phyloP scores from a whole-genome alignment of 2,888 invertebrate genomes.

The Leptura quadrifasciata region DNA sequence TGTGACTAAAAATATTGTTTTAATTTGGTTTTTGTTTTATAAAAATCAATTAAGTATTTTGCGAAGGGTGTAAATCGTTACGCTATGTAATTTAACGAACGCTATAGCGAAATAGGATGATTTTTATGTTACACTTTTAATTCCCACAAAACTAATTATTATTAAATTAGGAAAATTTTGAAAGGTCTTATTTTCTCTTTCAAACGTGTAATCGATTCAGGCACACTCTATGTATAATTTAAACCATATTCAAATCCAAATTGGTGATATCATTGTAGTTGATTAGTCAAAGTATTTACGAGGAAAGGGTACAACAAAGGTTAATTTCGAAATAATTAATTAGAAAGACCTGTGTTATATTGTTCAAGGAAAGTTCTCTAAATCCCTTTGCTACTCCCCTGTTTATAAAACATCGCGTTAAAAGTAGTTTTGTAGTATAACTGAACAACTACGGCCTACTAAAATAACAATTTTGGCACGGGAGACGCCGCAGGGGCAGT shows the following conservation, averaged over 20 bases:
- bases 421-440: slow-evolving; percentile 21
- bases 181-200: too few relatives aligned
- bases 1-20: too few relatives aligned
- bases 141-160: too few relatives aligned
- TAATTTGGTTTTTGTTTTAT: too few relatives aligned
- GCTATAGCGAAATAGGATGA: too few relatives aligned
- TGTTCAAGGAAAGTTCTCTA: background rate
- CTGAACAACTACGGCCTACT: slow-evolving; percentile 37
- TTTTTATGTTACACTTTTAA: too few relatives aligned
- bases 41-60: too few relatives aligned
- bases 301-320: background rate
- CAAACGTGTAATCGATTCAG: too few relatives aligned
- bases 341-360: background rate
- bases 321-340: background rate
- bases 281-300: background rate
- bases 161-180: too few relatives aligned
- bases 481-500: slow-evolving; percentile 44
- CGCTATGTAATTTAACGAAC: too few relatives aligned
- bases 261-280: background rate
- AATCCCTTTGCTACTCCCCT: background rate
- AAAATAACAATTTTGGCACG: slow-evolving; percentile 52
- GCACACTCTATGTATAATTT: too few relatives aligned
- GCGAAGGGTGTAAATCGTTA: too few relatives aligned
- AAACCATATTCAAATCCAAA: background rate
- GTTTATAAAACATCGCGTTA: slow-evolving; percentile 21